Evolutionary conservation across 2,888 invertebrate genomes (phyloP), one percentile per base, ranked within the genome.

Genomic region (Cephus nigrinus): DNA sequence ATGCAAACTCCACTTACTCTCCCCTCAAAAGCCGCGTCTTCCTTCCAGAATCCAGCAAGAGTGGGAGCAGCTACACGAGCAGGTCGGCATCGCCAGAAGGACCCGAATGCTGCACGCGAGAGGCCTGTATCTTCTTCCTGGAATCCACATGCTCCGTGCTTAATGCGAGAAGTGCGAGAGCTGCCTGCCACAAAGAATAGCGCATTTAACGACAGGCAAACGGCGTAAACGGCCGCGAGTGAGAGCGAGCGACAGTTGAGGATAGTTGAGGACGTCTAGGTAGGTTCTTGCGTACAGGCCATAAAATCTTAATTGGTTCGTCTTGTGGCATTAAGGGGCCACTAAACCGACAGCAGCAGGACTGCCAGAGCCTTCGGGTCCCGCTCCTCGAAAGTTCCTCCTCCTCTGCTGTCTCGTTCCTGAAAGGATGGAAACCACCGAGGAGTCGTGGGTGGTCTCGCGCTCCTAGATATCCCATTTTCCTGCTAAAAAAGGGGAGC

Each of bases 1-100:
- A 89, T 89, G 89, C 89, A 88, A 87, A 85, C 88, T 83, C 87
- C 86, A 87, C 89, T 89, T 89, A 88, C 87, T 82, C 81, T 83
- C 85, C 82, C 81, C 84, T 87, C 86, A 87, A 89, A 89, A 89
- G 88, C 89, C 78, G 81, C 76, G 80, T 78, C 74, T 75, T 73
- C 76, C 78, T 75, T 68, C 78, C 75, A 36, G 36, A 4, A 86
- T 68, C 79, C 75, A 12, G 36, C 1, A 86, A 83, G 84, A 87
- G 86, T 80, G 83, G 82, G 80, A 80, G 79, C 80, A 80, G 78
- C 80, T 75, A 75, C 23, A 68, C 77, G 75, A 77, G 75, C 23
- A 55, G 55, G 23, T 23, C 23, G 55, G 23, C 36, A 3, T 5
- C 15, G 0, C 9, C 23, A 9, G 15, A 55, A 23, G 55, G 5